Percentiles rank a stretch among this genome's conserved stretches.
phyloP scores from a whole-genome alignment of 2,888 invertebrate genomes.

The Gastrophysa polygoni region DNA sequence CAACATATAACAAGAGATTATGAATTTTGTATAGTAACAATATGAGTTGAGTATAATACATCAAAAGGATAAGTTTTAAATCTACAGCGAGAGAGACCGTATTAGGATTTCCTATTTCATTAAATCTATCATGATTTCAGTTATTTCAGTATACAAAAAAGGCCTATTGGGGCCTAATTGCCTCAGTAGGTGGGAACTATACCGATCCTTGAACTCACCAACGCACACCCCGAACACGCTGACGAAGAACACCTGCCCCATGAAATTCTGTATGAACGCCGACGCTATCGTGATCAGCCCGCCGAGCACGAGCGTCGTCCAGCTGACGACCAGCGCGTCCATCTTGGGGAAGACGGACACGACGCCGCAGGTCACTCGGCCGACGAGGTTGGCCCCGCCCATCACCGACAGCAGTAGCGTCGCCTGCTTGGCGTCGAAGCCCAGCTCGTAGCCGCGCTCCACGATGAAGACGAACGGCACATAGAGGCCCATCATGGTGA shows the following conservation, averaged over 20 bases:
- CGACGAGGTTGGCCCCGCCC: constrained; percentile 74
- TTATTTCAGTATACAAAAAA: no score
- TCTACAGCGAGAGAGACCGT: no score
- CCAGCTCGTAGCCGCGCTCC: constrained; percentile 60
- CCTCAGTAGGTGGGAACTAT: no score
- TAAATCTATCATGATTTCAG: no score
- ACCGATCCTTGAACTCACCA: no score
- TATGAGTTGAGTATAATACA: no score
- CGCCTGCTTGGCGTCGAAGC: constrained; percentile 58
- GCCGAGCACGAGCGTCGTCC: constrained; percentile 67
- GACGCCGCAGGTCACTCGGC: constrained; percentile 72
- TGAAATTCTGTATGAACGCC: constrained; percentile 52
- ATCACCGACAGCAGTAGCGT: constrained; percentile 70
- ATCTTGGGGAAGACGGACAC: constrained; percentile 64
- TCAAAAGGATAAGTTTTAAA: no score
- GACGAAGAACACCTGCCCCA: constrained; percentile 65
- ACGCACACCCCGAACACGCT: constrained; percentile 70
- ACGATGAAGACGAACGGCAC: constrained; percentile 76
- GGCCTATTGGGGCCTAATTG: no score
- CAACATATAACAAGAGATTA: no score
- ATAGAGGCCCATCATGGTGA: constrained; percentile 78
- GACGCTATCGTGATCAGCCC: constrained; percentile 67
- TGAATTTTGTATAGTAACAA: no score
- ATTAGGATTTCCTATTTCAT: no score
- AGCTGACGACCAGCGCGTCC: constrained; percentile 70